phyloP scores from a whole-genome alignment of 2,797 vertebrate genomes.

The Euthynnus affinis region DNA sequence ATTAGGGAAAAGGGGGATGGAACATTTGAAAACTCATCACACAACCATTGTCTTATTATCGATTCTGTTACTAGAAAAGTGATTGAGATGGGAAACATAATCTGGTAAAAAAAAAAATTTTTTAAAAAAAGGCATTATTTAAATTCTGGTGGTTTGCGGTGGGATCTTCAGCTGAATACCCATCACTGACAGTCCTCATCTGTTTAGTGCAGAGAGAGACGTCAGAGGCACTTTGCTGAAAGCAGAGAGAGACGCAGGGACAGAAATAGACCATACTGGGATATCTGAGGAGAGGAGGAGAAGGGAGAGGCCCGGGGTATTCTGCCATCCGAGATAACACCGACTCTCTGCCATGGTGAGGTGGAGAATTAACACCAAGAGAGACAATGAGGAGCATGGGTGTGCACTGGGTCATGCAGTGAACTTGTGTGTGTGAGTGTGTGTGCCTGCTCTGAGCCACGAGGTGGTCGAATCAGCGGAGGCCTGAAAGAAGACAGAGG shows the following conservation, averaged over 20 bases:
- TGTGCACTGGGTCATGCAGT: constrained; percentile 40
- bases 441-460: constrained; percentile 32
- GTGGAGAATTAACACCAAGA: constrained; percentile 59
- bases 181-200: constrained; percentile 75
- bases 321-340: constrained; percentile 77
- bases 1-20: constrained; percentile 57
- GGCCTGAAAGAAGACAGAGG: constrained; percentile 55
- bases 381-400: constrained; percentile 57
- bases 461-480: constrained; percentile 34
- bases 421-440: constrained; percentile 28
- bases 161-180: constrained; percentile 56
- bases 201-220: constrained; percentile 74
- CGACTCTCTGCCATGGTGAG: constrained; percentile 55
- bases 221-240: constrained; percentile 76
- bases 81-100: constrained; percentile 59
- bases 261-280: constrained; percentile 80
- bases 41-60: constrained; percentile 49
- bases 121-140: constrained; percentile 46
- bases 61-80: constrained; percentile 33
- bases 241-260: constrained; percentile 75
- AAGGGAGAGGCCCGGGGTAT: constrained; percentile 75
- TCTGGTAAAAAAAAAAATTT: constrained; percentile 38
- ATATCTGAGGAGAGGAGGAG: constrained; percentile 74
- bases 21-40: constrained; percentile 63
- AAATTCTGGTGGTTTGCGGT: constrained; percentile 52